phyloP scores from a whole-genome alignment of 2,888 invertebrate species.

The Caenorhabditis auriculariae region DNA sequence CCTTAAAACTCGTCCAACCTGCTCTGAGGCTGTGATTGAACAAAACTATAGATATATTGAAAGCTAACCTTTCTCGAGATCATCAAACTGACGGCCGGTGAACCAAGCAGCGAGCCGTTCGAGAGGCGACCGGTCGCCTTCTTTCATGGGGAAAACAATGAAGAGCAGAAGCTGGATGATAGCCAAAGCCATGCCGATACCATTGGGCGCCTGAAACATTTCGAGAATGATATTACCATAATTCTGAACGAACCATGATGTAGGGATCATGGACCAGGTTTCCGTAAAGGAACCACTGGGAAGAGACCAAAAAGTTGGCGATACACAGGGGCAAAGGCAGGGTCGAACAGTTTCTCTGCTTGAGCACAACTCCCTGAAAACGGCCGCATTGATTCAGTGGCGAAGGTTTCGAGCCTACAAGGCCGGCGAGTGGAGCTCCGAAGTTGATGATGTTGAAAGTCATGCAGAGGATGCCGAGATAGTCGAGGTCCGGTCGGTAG shows the following conservation, averaged over 20 bases:
- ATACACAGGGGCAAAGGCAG: conserved; percentile 86
- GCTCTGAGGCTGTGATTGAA: no score
- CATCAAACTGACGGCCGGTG: no score
- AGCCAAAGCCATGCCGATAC: conserved; percentile 76
- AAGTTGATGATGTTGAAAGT: conserved; percentile 78
- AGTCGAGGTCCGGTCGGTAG: conserved; percentile 64
- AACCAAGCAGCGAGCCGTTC: conserved; percentile 26
- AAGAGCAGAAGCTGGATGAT: conserved; percentile 78
- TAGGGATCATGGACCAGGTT: conserved; percentile 76
- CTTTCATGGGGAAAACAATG: conserved; percentile 72
- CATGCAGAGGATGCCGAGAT: conserved; percentile 73
- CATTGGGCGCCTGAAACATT: conserved; percentile 76
- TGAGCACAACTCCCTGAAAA: conserved; percentile 76
- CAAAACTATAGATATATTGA: no score
- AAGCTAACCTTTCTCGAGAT: no score
- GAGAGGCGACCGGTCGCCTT: conserved; percentile 16
- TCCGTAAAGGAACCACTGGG: conserved; percentile 81
- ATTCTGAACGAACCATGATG: conserved; percentile 71
- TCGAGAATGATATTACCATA: background rate
- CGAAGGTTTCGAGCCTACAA: conserved; percentile 67
- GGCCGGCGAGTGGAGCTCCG: conserved; percentile 79
- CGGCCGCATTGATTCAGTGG: conserved; percentile 13
- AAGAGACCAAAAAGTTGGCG: conserved; percentile 79
- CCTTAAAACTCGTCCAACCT: no score
- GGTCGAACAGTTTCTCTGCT: conserved; percentile 79